Percentiles rank a stretch among this genome's conserved stretches.
Evolutionary conservation across 2,888 invertebrate species (phyloP).

Genomic region (Brenthis ino): DNA sequence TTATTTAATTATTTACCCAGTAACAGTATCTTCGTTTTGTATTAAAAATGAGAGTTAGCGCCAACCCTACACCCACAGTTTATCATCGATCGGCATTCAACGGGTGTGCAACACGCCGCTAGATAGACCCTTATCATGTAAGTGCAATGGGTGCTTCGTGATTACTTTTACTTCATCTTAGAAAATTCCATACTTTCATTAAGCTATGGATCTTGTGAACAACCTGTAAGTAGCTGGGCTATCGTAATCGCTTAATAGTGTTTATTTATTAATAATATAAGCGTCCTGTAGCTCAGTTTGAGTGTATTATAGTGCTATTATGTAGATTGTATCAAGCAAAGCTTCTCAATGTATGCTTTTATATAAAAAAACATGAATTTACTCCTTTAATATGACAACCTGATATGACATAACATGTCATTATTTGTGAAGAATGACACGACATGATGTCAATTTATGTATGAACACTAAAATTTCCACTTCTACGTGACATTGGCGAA

Average conservation of each 20-base stretch:
- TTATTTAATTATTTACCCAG: neutral
- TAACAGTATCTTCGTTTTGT: neutral
- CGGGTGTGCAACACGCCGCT: constrained; percentile 45
- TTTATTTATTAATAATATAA: constrained; percentile 2
- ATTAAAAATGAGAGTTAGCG: neutral
- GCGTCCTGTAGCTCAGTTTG: neutral
- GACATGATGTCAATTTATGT: too few relatives aligned
- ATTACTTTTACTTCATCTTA: constrained; percentile 37
- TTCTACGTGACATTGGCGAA: too few relatives aligned
- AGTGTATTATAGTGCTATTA: neutral
- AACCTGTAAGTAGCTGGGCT: constrained; percentile 20
- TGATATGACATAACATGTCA: too few relatives aligned
- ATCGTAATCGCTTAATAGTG: constrained; percentile 33
- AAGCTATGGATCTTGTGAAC: constrained; percentile 34
- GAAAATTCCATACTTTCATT: constrained; percentile 38
- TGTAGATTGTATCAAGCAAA: neutral
- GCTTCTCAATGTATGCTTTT: too few relatives aligned
- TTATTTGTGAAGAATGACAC: too few relatives aligned
- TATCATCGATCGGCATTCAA: constrained; percentile 60
- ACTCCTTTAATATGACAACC: too few relatives aligned
- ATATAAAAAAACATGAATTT: too few relatives aligned
- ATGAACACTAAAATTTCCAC: too few relatives aligned
- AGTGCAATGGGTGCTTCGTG: constrained; percentile 35
- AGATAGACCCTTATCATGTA: constrained; percentile 42
- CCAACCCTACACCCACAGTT: constrained; percentile 27